phyloP scores from a whole-genome alignment of 2,888 invertebrate species.

The Phrixothrix hirtus region DNA sequence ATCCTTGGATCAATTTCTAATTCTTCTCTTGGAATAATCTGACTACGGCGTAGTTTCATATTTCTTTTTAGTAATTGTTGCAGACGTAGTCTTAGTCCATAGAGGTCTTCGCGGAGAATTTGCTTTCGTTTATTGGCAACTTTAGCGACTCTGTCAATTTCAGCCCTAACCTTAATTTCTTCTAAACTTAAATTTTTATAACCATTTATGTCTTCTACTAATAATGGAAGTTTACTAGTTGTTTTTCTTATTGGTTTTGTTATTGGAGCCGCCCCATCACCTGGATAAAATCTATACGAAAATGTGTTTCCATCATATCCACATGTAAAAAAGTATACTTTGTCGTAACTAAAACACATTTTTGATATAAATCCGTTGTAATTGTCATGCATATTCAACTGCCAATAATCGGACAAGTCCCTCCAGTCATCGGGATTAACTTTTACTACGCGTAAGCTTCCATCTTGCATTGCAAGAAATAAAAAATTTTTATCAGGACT shows the following conservation, averaged over 20 bases:
- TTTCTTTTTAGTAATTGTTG: conserved; percentile 54
- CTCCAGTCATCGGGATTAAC: conserved; percentile 57
- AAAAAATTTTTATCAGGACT: conserved; percentile 60
- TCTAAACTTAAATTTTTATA: conserved; percentile 61
- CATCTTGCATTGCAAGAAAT: conserved; percentile 65
- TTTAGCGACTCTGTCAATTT: conserved; percentile 65
- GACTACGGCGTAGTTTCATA: conserved; percentile 62
- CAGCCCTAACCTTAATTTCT: conserved; percentile 69
- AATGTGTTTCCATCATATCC: conserved; percentile 81
- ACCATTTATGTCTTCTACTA: conserved; percentile 51
- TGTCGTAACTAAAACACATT: conserved; percentile 66
- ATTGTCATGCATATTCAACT: conserved; percentile 75
- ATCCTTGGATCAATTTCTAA: conserved; percentile 72
- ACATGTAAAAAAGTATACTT: conserved; percentile 61
- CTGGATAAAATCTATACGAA: conserved; percentile 61
- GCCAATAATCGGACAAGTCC: conserved; percentile 68
- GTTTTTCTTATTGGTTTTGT: neutral
- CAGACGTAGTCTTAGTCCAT: conserved; percentile 20
- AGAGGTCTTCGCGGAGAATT: conserved; percentile 60
- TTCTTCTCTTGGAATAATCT: conserved; percentile 62
- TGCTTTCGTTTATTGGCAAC: conserved; percentile 68
- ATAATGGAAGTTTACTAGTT: neutral
- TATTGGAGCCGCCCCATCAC: conserved; percentile 10
- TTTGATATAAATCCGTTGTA: conserved; percentile 69
- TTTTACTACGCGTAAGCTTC: conserved; percentile 62